These are phyloP conservation scores for Cyrtorhinus lividipennis DNA, from an alignment of 1,140 invertebrate genomes.

Conservation along the genomic window DNA sequence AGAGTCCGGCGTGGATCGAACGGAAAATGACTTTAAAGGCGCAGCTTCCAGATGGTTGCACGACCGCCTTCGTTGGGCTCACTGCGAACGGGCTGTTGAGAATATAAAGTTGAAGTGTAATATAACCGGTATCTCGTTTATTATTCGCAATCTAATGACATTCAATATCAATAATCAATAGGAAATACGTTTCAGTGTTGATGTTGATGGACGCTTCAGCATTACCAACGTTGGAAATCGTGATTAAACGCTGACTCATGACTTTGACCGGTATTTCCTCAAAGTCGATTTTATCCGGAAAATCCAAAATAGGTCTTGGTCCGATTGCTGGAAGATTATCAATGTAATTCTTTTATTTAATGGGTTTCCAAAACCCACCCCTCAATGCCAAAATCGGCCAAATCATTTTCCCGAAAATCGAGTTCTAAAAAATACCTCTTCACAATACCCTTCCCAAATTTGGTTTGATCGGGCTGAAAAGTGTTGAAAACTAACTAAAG, in stretches of 20 bases:
- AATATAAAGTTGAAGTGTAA: neutral
- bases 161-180: no score
- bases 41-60: neutral
- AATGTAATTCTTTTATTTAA: neutral
- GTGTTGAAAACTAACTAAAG: no score
- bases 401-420: no score
- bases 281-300: constrained; percentile 5
- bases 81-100: constrained; percentile 5
- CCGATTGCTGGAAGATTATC: constrained; percentile 3
- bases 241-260: neutral
- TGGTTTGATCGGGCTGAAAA: no score
- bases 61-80: neutral
- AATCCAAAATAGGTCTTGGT: constrained; percentile 2
- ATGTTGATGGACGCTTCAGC: neutral
- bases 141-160: no score
- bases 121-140: neutral
- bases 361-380: no score
- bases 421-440: no score
- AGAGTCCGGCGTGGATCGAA: neutral
- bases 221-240: neutral
- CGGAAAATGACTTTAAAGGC: neutral
- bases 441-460: no score
- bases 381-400: no score
- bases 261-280: constrained; percentile 8
- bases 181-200: neutral